A percentile compares a stretch with the other conserved stretches of the same genome.
Evolutionary conservation across 2,888 invertebrate genomes (phyloP).

Genomic region (Macrophya annulata): DNA sequence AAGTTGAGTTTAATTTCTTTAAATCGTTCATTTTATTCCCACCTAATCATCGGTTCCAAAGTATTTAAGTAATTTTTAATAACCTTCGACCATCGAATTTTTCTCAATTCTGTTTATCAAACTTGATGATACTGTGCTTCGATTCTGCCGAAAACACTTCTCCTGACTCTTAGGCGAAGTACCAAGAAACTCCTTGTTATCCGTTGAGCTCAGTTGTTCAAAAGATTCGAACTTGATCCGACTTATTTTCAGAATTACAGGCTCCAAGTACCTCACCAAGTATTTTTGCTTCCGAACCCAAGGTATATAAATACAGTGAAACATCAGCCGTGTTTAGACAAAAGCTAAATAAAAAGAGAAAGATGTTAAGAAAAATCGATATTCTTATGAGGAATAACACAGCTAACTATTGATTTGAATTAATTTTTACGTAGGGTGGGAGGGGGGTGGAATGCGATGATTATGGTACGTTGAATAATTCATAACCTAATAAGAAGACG

Average conservation of each 20-base stretch:
- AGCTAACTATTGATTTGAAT: conserved; percentile 24
- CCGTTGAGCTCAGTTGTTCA: conserved; percentile 36
- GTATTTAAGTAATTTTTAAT: neutral
- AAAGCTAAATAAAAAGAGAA: neutral
- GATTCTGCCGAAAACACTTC: neutral
- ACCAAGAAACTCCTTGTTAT: conserved; percentile 24
- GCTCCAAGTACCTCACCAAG: neutral
- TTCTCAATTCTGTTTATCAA: neutral
- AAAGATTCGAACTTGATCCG: conserved; percentile 32
- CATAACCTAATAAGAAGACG: neutral
- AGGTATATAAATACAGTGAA: neutral
- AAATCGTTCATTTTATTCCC: neutral
- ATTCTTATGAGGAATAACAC: conserved; percentile 13
- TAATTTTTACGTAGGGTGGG: neutral
- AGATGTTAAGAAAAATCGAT: neutral
- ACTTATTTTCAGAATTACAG: conserved; percentile 26
- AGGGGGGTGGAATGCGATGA: neutral
- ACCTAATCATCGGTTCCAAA: neutral
- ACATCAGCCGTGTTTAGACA: neutral
- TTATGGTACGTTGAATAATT: conserved; percentile 21
- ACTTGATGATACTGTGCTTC: neutral
- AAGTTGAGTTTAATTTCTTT: neutral
- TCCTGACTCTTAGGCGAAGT: neutral
- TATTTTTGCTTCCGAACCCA: neutral
- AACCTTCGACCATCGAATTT: neutral